Conservation (phyloP, 2,797 vertebrate species). For the Bradypodion pumilum region DNA sequence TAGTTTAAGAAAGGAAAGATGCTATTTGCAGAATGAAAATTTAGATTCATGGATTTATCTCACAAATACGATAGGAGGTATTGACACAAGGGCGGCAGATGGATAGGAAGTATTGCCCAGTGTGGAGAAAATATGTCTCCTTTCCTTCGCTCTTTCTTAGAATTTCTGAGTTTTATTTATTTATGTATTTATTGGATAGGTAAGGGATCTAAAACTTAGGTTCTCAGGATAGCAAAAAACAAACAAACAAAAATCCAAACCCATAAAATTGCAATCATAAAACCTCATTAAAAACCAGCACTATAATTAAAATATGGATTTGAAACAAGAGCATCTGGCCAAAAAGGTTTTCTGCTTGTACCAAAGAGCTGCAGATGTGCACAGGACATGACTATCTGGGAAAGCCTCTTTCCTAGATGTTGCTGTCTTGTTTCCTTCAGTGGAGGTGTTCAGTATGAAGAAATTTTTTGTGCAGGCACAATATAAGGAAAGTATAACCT, state of each 20-base stretch:
- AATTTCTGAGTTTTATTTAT: neutral
- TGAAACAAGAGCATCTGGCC: neutral
- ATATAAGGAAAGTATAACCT: neutral
- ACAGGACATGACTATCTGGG: neutral
- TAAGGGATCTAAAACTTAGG: neutral
- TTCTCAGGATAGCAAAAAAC: neutral
- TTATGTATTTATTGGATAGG: neutral
- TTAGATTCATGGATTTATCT: neutral
- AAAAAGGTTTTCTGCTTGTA: neutral
- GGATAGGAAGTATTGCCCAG: neutral
- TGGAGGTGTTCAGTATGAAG: neutral
- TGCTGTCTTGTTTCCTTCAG: neutral
- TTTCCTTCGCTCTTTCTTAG: too few species aligned
- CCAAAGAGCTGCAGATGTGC: neutral
- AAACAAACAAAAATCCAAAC: too few species aligned
- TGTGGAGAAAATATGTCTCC: neutral
- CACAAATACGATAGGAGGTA: neutral
- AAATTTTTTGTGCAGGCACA: too few species aligned
- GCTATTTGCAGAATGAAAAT: neutral
- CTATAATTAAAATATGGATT: neutral
- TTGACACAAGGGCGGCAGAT: neutral
- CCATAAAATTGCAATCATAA: too few species aligned
- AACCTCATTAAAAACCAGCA: neutral
- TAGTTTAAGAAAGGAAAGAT: neutral
- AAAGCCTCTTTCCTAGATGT: neutral